These are phyloP conservation scores for Chloropsis hardwickii DNA, from an alignment of 2,113 vertebrate species.

Conservation along the genomic window DNA sequence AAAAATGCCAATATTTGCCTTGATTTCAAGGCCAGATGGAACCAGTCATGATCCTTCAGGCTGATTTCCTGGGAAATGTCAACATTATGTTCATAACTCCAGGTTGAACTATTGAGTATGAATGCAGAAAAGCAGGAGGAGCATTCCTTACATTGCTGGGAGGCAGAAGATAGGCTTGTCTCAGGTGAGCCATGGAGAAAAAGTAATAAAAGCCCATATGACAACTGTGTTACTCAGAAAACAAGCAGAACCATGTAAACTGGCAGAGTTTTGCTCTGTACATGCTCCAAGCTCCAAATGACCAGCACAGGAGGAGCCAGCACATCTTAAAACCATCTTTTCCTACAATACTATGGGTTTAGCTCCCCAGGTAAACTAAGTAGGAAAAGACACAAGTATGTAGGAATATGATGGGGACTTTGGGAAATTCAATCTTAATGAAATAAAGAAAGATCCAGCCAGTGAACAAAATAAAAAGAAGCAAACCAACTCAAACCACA, in stretches of 20 bases:
- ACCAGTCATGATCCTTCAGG: not conserved
- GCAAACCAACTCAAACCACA: not conserved
- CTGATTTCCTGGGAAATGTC: conserved; percentile 28
- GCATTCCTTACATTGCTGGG: not conserved
- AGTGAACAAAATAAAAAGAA: not conserved
- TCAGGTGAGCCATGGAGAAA: not conserved
- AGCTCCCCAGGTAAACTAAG: not conserved
- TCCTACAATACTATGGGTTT: not conserved
- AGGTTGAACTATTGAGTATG: not conserved
- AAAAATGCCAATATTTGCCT: not conserved
- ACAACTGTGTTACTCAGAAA: not conserved
- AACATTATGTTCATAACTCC: not conserved
- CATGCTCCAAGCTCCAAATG: not conserved
- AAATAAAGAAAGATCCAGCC: not conserved
- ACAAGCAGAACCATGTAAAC: not conserved
- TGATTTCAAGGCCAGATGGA: conserved; percentile 12
- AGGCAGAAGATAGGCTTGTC: not conserved
- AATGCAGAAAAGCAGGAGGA: not conserved
- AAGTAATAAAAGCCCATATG: not conserved
- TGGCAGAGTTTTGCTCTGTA: not conserved
- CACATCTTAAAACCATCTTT: not conserved
- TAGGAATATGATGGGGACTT: not conserved
- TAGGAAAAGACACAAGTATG: not conserved
- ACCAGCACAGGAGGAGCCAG: not conserved
- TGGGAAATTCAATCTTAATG: not conserved